Conservation (phyloP, 2,888 invertebrate species). For the Drosophila pseudotakahashii region DNA sequence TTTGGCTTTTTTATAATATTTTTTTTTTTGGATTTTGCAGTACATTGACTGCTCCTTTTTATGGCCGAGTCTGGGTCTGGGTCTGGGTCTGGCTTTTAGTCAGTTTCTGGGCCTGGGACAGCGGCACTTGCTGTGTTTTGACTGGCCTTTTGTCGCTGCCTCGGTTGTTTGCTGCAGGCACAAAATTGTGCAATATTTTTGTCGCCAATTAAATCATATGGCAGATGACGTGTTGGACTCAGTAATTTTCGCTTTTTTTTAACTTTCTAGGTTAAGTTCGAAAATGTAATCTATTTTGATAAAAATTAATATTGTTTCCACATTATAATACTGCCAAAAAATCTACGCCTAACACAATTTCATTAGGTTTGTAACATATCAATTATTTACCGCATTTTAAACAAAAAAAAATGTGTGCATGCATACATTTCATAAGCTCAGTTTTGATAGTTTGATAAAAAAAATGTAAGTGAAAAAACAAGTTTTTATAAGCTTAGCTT, state of each 20-base stretch:
- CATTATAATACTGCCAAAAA: too few relatives aligned
- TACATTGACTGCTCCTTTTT: constrained; percentile 68
- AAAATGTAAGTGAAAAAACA: too few relatives aligned
- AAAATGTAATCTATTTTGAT: too few relatives aligned
- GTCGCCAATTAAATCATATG: constrained; percentile 68
- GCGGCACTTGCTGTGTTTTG: constrained; percentile 65
- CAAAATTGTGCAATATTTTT: constrained; percentile 50
- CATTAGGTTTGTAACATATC: too few relatives aligned
- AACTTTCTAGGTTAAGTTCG: neutral
- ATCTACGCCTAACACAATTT: too few relatives aligned
- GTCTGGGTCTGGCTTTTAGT: constrained; percentile 36
- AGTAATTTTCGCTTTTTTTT: neutral
- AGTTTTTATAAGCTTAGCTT: too few relatives aligned
- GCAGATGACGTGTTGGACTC: constrained; percentile 20
- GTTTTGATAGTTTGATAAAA: too few relatives aligned
- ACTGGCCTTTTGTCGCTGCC: constrained; percentile 59
- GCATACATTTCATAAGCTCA: too few relatives aligned
- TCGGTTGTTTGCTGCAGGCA: constrained; percentile 17
- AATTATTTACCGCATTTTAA: too few relatives aligned
- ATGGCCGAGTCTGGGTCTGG: constrained; percentile 52
- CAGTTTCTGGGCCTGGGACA: constrained; percentile 14
- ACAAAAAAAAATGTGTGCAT: too few relatives aligned
- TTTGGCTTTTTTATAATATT: constrained; percentile 1
- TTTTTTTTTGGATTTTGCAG: constrained; percentile 16
- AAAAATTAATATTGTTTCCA: too few relatives aligned